These are phyloP conservation scores for Calliphora vomitoria DNA, from an alignment of 2,888 invertebrate genomes.

Conservation along the genomic window DNA sequence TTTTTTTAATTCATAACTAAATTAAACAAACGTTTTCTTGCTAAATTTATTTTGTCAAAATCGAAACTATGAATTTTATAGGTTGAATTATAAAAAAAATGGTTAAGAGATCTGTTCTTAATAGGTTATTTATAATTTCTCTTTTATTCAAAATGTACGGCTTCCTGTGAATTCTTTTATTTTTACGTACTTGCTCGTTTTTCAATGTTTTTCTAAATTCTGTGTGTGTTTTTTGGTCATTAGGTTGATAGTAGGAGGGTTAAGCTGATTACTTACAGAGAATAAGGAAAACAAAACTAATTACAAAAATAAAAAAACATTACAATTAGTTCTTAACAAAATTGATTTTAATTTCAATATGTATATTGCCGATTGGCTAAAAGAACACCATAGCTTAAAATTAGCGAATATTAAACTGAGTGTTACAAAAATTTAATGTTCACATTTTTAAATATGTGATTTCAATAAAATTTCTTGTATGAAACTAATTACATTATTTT, in stretches of 20 bases:
- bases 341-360: background rate
- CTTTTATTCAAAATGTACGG: conserved; percentile 37
- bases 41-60: no score
- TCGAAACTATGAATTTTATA: no score
- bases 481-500: no score
- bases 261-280: conserved; percentile 48
- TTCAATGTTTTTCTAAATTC: conserved; percentile 23
- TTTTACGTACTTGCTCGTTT: background rate
- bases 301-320: background rate
- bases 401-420: no score
- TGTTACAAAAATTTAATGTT: no score
- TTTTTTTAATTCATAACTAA: no score
- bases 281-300: conserved; percentile 24
- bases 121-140: conserved; percentile 6
- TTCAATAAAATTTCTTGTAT: no score
- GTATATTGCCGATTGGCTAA: no score
- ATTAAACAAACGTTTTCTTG: background rate
- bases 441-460: no score
- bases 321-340: background rate
- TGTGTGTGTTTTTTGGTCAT: background rate
- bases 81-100: background rate
- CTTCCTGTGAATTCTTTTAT: conserved; percentile 40
- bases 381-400: no score
- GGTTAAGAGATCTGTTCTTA: background rate
- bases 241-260: background rate